Conservation (phyloP, 2,797 vertebrate species). For the Rhynchonycteris naso region DNA sequence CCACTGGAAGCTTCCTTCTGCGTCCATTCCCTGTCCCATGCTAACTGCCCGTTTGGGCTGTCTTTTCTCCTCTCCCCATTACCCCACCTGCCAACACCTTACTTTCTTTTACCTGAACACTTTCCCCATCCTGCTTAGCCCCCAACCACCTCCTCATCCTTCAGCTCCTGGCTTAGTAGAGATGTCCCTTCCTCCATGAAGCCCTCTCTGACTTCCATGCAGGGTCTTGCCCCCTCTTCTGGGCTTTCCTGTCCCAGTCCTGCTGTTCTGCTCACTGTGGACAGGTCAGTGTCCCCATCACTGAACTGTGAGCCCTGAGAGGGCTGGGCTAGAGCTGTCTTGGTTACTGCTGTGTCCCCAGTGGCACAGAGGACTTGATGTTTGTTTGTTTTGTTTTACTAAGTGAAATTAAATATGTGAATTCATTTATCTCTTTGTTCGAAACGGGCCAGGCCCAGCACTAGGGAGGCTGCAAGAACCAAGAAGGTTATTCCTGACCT, state of each 20-base stretch:
- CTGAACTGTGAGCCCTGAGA: not conserved
- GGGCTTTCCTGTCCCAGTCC: not conserved
- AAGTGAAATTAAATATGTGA: not conserved
- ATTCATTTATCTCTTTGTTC: not conserved
- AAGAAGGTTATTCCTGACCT: not conserved
- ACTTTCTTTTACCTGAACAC: not conserved
- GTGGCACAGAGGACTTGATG: not conserved
- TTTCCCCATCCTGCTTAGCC: not conserved
- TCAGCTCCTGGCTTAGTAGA: not conserved
- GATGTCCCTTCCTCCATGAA: not conserved
- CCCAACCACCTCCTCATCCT: not conserved
- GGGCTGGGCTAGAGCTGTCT: not conserved
- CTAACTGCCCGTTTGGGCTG: accelerated
- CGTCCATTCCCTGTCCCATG: accelerated
- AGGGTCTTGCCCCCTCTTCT: no score
- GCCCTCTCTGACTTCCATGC: not conserved
- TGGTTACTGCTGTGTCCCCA: not conserved
- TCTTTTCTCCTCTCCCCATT: not conserved
- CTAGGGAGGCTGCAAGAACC: not conserved
- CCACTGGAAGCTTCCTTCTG: not conserved
- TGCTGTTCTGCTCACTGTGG: not conserved
- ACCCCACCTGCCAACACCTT: accelerated
- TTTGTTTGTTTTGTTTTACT: not conserved
- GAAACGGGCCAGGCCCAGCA: not conserved
- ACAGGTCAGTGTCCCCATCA: no score